These are phyloP conservation scores for Meloidogyne hapla DNA, from an alignment of 1,140 invertebrate genomes.

Conservation along the genomic window DNA sequence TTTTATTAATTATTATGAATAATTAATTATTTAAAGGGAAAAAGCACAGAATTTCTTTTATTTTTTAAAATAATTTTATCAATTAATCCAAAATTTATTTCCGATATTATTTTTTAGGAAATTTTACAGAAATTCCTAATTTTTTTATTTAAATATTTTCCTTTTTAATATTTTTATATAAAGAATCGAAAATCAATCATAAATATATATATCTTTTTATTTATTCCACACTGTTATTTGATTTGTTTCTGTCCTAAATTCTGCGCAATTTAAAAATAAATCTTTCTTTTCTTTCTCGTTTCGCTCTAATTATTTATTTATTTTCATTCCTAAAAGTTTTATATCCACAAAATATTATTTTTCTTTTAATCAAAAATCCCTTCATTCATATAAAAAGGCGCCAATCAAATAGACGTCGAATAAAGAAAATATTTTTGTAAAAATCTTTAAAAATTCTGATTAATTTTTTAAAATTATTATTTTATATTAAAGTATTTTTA, in stretches of 20 bases:
- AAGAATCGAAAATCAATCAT: neutral
- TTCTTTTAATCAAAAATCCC: neutral
- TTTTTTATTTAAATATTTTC: neutral
- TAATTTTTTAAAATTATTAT: too few relatives aligned
- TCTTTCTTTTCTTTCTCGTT: neutral
- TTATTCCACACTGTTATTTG: neutral
- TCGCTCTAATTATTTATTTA: neutral
- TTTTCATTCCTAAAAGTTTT: neutral
- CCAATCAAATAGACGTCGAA: too few relatives aligned
- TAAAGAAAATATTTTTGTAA: too few relatives aligned
- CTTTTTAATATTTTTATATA: neutral
- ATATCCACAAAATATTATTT: neutral
- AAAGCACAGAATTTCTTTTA: too few relatives aligned
- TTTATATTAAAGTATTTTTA: too few relatives aligned
- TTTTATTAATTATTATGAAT: too few relatives aligned
- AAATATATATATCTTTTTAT: too few relatives aligned
- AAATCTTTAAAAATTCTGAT: too few relatives aligned
- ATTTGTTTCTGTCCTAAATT: neutral
- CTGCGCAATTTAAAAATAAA: neutral
- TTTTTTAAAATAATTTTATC: too few relatives aligned
- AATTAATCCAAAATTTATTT: too few relatives aligned
- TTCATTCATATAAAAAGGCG: neutral
- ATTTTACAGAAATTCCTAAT: neutral
- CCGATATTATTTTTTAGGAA: too few relatives aligned
- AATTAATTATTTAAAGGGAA: too few relatives aligned